Evolutionary conservation across 2,113 vertebrate genomes (phyloP), one percentile per base, ranked within the genome.

Genomic region (Aspidoscelis tigris): DNA sequence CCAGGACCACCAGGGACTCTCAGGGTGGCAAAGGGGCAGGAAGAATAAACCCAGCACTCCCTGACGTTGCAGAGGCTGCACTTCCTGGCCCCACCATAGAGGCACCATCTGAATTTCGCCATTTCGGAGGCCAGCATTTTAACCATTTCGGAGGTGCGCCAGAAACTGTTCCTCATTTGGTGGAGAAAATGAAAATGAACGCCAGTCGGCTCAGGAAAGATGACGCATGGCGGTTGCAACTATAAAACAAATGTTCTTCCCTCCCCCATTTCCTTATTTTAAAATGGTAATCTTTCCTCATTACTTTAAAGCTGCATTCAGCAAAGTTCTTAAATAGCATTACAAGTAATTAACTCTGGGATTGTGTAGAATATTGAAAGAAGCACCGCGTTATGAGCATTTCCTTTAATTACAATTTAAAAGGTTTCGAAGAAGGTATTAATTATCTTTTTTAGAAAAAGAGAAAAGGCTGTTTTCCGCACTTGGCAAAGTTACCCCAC

Each of bases 331-430:
- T 65, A 26, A 79, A 24, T 79, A 43, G 26, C 77, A 44, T 66
- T 79, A 66, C 5, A 47, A 43, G 61, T 65, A 47, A 79, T 79
- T 44, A 79, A 41, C 61, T 77, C 39, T 26, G 44, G 77, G 41
- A 65, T 12, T 26, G 76, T 41, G 7, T 16, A 9, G 76, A 11
- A 43, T 43, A 64, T 24, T 18, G 39, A 65, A 43, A 78, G 76
- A 12, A 12, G 55, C 58, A 14, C 61, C 41, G 55, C 44, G 61
- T 78, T 66, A 39, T 33, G 68, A 33, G 26, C 21, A 20, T n/a
- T 79, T 66, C 39, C 61, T 79, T 66, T 79, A 26, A 79, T 79
- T 66, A 47, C 61, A 24, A 26, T 43, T 66, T 66, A 44, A 66
- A 66, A 14, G 41, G 77, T 79, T 66, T 43, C 22, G 58, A 10